Evolutionary conservation across 2,888 invertebrate species (phyloP), one percentile per base, ranked within the genome.

Genomic region (Tachystola acroxantha): DNA sequence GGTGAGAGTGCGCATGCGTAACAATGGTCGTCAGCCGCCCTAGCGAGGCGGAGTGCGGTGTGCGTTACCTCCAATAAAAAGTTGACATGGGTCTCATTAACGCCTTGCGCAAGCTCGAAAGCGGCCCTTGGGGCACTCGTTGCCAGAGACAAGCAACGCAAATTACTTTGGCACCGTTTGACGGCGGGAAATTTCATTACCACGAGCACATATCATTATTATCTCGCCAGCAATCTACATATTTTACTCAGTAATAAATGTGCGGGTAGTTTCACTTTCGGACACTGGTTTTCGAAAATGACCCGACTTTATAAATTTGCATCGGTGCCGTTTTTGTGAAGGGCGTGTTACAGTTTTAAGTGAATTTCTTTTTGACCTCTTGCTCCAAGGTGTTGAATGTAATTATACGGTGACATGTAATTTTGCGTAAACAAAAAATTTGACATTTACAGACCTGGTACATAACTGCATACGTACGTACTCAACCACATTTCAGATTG

Each of bases 111-210:
- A 84, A 85, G 66, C 80, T 81, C 81, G 86, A 84, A 85, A 85
- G 86, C 75, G 84, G 81, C 85, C 84, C 85, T 81, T 78, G 72
- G 70, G 80, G 78, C 80, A 64, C 73, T 76, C 75, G 76, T 73
- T 71, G 74, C 67, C 79, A 76, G 77, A 75, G 81, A 82, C 85
- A 80, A 84, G 75, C 80, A 73, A 80, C 81, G 84, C 86, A 85
- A 86, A 85, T 85, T 85, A 85, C 86, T 85, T 81, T 85, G 86
- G 82, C 86, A 86, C 82, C 82, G 75, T 86, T 86, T 86, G 86
- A 86, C 84, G 78, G 78, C 84, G 81, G 84, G 84, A 85, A 86
- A 86, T 85, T 86, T 86, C 86, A 85, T 86, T 86, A 85, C 85
- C 84, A 85, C 80, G 72, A 81, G 85, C 85, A 86, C 86, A 86